phyloP scores from a whole-genome alignment of 1,140 invertebrate genomes.

The Cephus cinctus region DNA sequence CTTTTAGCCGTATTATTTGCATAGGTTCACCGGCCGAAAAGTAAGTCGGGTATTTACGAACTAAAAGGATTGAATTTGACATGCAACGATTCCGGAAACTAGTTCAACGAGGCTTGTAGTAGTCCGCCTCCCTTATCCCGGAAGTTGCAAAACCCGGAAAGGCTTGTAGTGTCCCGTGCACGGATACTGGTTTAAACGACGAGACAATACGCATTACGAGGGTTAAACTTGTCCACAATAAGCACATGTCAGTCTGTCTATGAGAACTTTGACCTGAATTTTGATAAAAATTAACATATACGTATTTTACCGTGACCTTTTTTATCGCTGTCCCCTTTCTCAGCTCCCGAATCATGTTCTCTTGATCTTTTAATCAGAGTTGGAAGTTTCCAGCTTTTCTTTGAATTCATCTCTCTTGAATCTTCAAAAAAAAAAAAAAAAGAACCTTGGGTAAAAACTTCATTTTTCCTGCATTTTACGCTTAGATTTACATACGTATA shows the following conservation, averaged over 20 bases:
- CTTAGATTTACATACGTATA: conserved; percentile 18
- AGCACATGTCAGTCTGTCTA: no score
- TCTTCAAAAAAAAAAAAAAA: no score
- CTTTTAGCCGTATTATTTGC: conserved; percentile 27
- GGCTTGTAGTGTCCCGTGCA: conserved; percentile 12
- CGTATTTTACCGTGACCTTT: no score
- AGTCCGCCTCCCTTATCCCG: no score
- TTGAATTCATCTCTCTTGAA: no score
- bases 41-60: conserved; percentile 10
- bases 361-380: background rate
- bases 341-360: background rate
- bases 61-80: conserved; percentile 32
- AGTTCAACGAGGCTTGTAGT: conserved; percentile 3
- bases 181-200: conserved; percentile 26
- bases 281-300: no score
- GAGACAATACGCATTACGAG: conserved; percentile 9
- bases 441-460: conserved; percentile 10
- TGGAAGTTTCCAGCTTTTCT: no score
- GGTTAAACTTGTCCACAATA: no score
- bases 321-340: background rate
- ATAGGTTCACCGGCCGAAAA: conserved; percentile 22
- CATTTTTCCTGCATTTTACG: conserved; percentile 14
- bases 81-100: conserved; percentile 26
- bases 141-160: no score
- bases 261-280: no score